Evolutionary conservation across 2,797 vertebrate genomes (phyloP), one percentile per base, ranked within the genome.

Genomic region (Epinephelus coioides): DNA sequence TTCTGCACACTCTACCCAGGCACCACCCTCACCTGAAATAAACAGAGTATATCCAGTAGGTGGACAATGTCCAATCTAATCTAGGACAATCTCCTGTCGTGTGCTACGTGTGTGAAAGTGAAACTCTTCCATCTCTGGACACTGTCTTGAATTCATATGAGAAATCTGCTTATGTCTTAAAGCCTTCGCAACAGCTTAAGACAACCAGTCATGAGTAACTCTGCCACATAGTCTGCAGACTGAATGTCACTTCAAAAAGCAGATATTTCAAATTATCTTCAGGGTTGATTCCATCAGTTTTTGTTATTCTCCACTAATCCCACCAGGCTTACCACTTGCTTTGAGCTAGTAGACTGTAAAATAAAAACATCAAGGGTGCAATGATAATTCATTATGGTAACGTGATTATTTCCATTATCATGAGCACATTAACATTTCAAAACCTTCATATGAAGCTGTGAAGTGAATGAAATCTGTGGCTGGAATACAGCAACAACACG

Each of bases 181-280:
- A 76, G 56, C 51, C 40, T 23, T 73, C 34, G 21, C 72, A 75
- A 71, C 54, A 72, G 19, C 68, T 71, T 50, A 46, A 63, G 44
- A 73, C 67, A 34, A 50, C 76, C 66, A 68, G 74, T 66, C 68
- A 50, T 65, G 68, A 71, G 55, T 23, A 76, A 69, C 50, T 76
- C 66, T 43, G 47, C 43, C 71, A 61, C 73, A 34, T 10, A 54
- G 53, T 51, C 76, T 76, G 59, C 55, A 53, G 65, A 30, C 27
- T 61, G 53, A 69, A 64, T 40, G 63, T 78, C 62, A 74, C 78
- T 84, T 84, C 53, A 70, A 84, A 81, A 81, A 78, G 54, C 54
- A 75, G 55, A 69, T 66, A 74, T 76, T 75, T 72, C 12, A 61
- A 73, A 86, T 81, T 21, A 86, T 76, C 82, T 75, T 54, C 78